Conservation (phyloP, 1,140 invertebrate genomes). For the Sitodiplosis mosellana region DNA sequence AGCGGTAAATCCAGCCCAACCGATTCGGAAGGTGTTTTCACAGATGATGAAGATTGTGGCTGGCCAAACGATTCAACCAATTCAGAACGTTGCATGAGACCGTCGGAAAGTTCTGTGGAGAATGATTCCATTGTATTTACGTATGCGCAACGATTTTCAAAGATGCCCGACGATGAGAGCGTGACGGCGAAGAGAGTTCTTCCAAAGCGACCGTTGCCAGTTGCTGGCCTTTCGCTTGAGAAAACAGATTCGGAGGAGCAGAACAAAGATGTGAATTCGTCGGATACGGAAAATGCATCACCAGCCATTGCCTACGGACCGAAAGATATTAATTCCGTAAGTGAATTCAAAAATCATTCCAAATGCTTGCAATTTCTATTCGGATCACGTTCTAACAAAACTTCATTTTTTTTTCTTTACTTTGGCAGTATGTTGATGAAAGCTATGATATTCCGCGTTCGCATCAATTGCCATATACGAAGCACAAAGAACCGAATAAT, state of each 20-base stretch:
- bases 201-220: constrained; percentile 60
- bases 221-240: constrained; percentile 22
- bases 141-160: constrained; percentile 35
- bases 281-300: constrained; percentile 25
- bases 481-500: constrained; percentile 17
- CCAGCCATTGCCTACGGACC: constrained; percentile 21
- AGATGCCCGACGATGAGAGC: constrained; percentile 26
- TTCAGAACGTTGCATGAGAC: constrained; percentile 23
- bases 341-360: constrained; percentile 1
- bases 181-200: constrained; percentile 10
- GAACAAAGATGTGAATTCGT: constrained; percentile 21
- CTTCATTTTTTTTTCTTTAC: neutral
- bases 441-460: constrained; percentile 54
- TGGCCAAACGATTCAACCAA: neutral
- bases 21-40: constrained; percentile 37
- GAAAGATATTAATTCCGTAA: constrained; percentile 12
- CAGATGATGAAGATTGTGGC: constrained; percentile 35
- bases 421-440: constrained; percentile 31
- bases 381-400: neutral
- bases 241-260: neutral
- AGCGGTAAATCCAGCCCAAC: constrained; percentile 31
- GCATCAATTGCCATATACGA: constrained; percentile 29
- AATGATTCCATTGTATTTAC: constrained; percentile 36
- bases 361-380: constrained; percentile 5
- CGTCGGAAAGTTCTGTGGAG: constrained; percentile 33